Percentiles rank a stretch among this genome's conserved stretches.
phyloP scores from a whole-genome alignment of 2,797 vertebrate genomes.

The Sebastiscus tertius region DNA sequence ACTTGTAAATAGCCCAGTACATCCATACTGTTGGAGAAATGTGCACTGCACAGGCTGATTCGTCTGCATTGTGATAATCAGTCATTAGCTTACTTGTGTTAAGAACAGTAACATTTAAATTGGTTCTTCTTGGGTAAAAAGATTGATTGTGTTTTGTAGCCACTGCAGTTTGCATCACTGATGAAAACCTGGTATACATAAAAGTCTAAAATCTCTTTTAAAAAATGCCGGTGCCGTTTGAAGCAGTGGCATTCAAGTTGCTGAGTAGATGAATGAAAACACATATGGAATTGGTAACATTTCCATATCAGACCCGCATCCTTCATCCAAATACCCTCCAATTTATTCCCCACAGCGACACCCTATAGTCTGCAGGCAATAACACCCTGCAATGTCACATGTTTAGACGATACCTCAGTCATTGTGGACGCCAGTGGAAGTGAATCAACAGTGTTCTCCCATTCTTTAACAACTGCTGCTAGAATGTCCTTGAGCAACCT shows the following conservation, averaged over 20 bases:
- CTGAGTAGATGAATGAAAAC: slow-evolving; percentile 26
- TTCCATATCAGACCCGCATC: slow-evolving; percentile 18
- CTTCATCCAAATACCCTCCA: slow-evolving; percentile 39
- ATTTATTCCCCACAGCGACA: slow-evolving; percentile 41
- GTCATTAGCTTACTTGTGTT: background rate
- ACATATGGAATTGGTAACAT: slow-evolving; percentile 1
- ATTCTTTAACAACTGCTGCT: slow-evolving; percentile 31
- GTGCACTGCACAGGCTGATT: background rate
- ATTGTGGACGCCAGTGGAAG: slow-evolving; percentile 15
- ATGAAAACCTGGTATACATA: slow-evolving; percentile 12
- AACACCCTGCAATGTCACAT: slow-evolving; percentile 39
- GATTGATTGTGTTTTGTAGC: slow-evolving; percentile 21
- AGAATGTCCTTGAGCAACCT: slow-evolving; percentile 54
- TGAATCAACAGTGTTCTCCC: slow-evolving; percentile 11
- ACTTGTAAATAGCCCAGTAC: background rate
- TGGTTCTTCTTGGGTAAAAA: slow-evolving; percentile 8
- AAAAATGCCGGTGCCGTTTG: slow-evolving; percentile 19
- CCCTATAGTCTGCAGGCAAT: slow-evolving; percentile 34
- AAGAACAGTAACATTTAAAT: background rate
- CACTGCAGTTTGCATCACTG: slow-evolving; percentile 5
- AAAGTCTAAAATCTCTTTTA: slow-evolving; percentile 24
- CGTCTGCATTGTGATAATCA: background rate
- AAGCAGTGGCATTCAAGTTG: slow-evolving; percentile 36
- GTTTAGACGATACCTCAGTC: slow-evolving; percentile 50
- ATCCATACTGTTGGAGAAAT: background rate